Evolutionary conservation across 1,140 invertebrate genomes (phyloP), one percentile per base, ranked within the genome.

Genomic region (Nautilus pompilius): DNA sequence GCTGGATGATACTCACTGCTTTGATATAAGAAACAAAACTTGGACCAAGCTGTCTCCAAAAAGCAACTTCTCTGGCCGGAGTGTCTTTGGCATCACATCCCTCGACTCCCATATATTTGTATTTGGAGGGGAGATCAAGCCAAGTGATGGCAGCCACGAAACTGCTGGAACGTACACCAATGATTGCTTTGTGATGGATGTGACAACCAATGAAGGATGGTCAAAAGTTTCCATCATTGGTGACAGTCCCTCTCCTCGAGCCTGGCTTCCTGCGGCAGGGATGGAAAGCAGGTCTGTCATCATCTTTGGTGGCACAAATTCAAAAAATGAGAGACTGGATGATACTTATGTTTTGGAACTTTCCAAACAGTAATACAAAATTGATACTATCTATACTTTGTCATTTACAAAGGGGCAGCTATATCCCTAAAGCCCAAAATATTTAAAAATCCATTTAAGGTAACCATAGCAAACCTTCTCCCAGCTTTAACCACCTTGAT

Each of bases 91-190:
- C 22, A 45, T 66, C 24, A 62, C 57, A 20, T 56, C 65, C 32
- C 29, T 60, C 22, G 65, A 54, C 30, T 58, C 26, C 20, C 29
- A 46, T 6, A 63, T 70, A 8, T 32, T 72, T 24, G 65, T 67
- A 10, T 62, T 68, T 59, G 53, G 62, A 15, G 72, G 72, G 20
- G 68, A 74, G 58, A 36, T 69, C 3, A 66, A 70, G 58, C 68
- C 70, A 6, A 66, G 68, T 3, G 56, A 58, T 46, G 6, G 34
- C 32, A 65, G 70, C 26, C 66, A 72, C 62, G 49, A 30, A 3
- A 70, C 65, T 33, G 67, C 66, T 6, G 70, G 72, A 6, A 33
- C 66, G 17, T 69, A 70, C 55, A 63, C 65, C 3, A 66, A 69
- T 46, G 67, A 68, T 5, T 57, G 62, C 10, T 69, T 57, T 55